Evolutionary conservation across 35 echinoderm and acorn worm species (phyloP).

Genomic region (Heliocidaris erythrogramma): DNA sequence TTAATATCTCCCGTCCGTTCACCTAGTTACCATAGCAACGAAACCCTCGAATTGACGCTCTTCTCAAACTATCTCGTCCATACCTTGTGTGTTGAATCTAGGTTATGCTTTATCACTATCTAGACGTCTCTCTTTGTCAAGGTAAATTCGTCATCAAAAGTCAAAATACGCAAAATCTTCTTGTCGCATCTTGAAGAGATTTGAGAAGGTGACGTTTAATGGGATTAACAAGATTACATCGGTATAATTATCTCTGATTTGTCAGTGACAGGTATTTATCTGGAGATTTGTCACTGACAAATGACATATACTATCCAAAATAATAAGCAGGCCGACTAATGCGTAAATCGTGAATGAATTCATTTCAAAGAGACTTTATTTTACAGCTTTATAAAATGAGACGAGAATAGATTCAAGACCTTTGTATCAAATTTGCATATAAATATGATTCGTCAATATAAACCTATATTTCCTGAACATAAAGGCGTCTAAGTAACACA

Average conservation of each 20-base stretch:
- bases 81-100: neutral
- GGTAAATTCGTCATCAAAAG: neutral
- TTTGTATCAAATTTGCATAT: neutral
- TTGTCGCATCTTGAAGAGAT: neutral
- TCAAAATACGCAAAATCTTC: neutral
- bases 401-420: neutral
- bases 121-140: neutral
- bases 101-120: neutral
- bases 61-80: neutral
- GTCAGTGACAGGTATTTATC: neutral
- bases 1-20: constrained; percentile 25
- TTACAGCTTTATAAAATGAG: too few relatives aligned
- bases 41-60: neutral
- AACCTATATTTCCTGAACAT: neutral
- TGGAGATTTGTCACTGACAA: neutral
- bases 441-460: neutral
- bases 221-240: neutral
- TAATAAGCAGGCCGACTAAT: neutral
- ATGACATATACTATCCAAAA: neutral
- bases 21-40: neutral
- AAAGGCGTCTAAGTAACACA: neutral
- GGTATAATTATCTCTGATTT: neutral
- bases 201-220: neutral
- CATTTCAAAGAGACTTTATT: too few relatives aligned
- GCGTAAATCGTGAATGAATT: too few relatives aligned